phyloP scores from a whole-genome alignment of 2,888 invertebrate species.

The Ophioninae sp. region DNA sequence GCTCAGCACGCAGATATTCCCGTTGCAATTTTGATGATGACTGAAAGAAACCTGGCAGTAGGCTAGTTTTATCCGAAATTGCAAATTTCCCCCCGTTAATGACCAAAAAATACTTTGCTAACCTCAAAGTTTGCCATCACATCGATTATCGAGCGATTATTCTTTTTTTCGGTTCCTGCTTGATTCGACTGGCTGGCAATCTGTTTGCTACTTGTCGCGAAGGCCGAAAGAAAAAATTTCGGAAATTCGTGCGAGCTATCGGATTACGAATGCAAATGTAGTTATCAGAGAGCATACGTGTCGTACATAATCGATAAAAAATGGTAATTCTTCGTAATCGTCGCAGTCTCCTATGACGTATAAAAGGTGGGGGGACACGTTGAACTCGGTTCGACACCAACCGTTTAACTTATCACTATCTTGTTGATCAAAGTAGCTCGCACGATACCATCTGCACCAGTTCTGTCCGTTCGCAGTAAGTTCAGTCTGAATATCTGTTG shows the following conservation, averaged over 20 bases:
- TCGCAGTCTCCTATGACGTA: background rate
- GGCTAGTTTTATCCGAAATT: too few relatives aligned
- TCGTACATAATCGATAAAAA: background rate
- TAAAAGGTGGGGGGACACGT: background rate
- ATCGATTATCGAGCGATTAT: background rate
- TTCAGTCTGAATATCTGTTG: background rate
- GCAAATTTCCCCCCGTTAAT: too few relatives aligned
- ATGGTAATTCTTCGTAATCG: background rate
- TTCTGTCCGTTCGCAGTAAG: background rate
- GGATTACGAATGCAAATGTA: background rate
- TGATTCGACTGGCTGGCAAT: background rate
- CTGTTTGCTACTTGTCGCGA: background rate
- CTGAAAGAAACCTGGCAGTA: too few relatives aligned
- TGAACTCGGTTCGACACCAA: background rate
- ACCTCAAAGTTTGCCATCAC: background rate
- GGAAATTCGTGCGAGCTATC: background rate
- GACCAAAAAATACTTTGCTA: too few relatives aligned
- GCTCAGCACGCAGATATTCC: background rate
- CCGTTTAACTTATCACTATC: background rate
- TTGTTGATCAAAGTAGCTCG: background rate
- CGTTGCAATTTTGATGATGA: too few relatives aligned
- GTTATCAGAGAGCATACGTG: too few relatives aligned
- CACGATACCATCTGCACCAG: background rate
- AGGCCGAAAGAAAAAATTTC: background rate
- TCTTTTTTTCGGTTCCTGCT: background rate